phyloP scores from a whole-genome alignment of 92 coral and sea anemone genomes.

The Actinostola sp. region DNA sequence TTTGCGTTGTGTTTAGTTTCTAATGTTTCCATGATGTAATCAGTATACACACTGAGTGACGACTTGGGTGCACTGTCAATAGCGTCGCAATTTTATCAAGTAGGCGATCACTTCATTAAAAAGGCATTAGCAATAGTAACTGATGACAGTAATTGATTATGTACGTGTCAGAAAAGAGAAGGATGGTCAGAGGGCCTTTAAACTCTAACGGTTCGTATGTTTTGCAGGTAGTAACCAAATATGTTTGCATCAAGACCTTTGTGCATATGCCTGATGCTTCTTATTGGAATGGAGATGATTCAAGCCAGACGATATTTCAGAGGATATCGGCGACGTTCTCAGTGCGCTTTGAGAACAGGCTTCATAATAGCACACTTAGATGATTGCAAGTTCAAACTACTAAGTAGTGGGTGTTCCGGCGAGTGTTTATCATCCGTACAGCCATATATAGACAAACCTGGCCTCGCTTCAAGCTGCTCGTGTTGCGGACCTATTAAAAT shows the following conservation, averaged over 20 bases:
- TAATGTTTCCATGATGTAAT: too few species aligned
- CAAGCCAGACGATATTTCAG: conserved; percentile 25
- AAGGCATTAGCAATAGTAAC: neutral
- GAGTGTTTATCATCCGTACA: conserved; percentile 89
- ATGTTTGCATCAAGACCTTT: conserved; percentile 11
- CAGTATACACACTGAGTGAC: too few species aligned
- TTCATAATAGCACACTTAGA: conserved; percentile 12
- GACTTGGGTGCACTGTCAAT: too few species aligned
- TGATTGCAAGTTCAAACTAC: conserved; percentile 43
- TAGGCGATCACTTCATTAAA: too few species aligned
- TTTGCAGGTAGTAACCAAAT: conserved; percentile 15
- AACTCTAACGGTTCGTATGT: neutral
- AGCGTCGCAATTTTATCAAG: too few species aligned
- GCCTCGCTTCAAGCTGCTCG: conserved; percentile 89
- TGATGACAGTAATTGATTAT: neutral
- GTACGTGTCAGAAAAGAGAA: neutral
- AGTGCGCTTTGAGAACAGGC: conserved; percentile 24
- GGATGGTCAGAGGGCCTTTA: neutral
- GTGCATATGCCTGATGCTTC: conserved; percentile 10
- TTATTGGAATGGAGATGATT: neutral
- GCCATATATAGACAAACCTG: conserved; percentile 66
- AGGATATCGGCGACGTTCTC: conserved; percentile 27
- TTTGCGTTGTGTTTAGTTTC: too few species aligned
- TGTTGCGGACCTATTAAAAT: conserved; percentile 86
- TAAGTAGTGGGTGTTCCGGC: conserved; percentile 81